Evolutionary conservation across 2,888 invertebrate species (phyloP), one percentile per base, ranked within the genome.

Genomic region (Ganaspis brasiliensis): DNA sequence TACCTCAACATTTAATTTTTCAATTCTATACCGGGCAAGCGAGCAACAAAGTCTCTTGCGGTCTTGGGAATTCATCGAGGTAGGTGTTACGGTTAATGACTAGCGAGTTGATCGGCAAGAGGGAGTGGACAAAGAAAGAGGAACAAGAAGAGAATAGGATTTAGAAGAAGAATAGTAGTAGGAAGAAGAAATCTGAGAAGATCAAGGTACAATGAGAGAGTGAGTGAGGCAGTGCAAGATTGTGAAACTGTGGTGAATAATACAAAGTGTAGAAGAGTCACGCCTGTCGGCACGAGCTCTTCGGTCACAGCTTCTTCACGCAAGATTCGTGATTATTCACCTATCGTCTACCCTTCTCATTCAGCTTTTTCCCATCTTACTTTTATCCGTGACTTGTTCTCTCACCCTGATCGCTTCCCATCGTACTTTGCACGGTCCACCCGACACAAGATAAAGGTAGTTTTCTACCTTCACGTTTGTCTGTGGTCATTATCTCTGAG

Each of bases 211-310:
- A 52, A 52, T 52, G 16, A 9, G 5, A 52, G 52, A 52, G 57
- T 56, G 72, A 59, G 35, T 57, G 63, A 71, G 52, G 31, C 31
- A n/a, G n/a, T n/a, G n/a, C n/a, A 31, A 31, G 31, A 6, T 6
- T 31, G 31, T 31, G 31, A 31, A 31, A 71, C 56, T n/a, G n/a
- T 59, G 57, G 31, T 61, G 76, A 75, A 72, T 67, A 75, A 79
- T 77, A 81, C 79, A 83, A 83, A 83, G 79, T 76, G 76, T 78
- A 78, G 77, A 78, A 75, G 40, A 75, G 89, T 89, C 87, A 89
- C 89, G 89, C 88, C 85, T 89, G 88, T 89, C 87, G 88, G 89
- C 89, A 90, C 90, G 90, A 90, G 89, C 89, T 90, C 81, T 82
- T 84, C 85, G 80, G 86, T 85, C 87, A 84, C 86, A 86, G 84